Evolutionary conservation across 64 coral and sea anemone species (phyloP), one percentile per base, ranked within the genome.

Genomic region (Porites australiensis): DNA sequence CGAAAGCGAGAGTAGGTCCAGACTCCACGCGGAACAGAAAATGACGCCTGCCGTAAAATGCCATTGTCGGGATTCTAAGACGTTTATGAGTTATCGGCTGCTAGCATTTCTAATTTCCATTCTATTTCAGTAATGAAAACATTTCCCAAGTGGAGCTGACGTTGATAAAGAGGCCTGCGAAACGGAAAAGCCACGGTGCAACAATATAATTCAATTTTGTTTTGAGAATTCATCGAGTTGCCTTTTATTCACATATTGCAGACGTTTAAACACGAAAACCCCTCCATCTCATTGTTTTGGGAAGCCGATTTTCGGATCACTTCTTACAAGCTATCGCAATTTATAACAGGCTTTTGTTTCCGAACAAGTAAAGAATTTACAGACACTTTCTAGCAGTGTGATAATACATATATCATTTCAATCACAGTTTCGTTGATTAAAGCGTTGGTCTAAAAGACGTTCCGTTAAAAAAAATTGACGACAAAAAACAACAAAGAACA

Each of bases 11-110:
- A 69, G 44, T 84, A 46, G 63, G 50, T 13, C 81, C 81, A 84
- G 81, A 27, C 81, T 69, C 63, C 47, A 68, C 81, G 81, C 62
- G 81, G 81, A 13, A 22, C 7, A 10, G 73, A 69, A 68, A 84
- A 68, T 1, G 12, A 69, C 81, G 81, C 81, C 81, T 84, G 44
- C 60, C 21, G 5, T 18, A 50, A 76, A 84, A 23, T 7, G 81
- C 6, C 8, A 20, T 68, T 69, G 12, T 18, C 14, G 3, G 37
- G 37, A 8, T 48, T 64, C 48, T n/a, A 9, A 13, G 8, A 2
- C 15, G 47, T 48, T 76, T 46, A 0, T 6, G 16, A 64, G 44
- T 37, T 14, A 49, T 37, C 37, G 44, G 12, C 4, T 4, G 13
- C 14, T 9, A 64, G 5, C 3, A 23, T 19, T 13, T 51, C 47